Percentiles rank a stretch among this genome's conserved stretches.
Evolutionary conservation across 1,140 invertebrate genomes (phyloP).

Genomic region (Condylostylus longicornis): DNA sequence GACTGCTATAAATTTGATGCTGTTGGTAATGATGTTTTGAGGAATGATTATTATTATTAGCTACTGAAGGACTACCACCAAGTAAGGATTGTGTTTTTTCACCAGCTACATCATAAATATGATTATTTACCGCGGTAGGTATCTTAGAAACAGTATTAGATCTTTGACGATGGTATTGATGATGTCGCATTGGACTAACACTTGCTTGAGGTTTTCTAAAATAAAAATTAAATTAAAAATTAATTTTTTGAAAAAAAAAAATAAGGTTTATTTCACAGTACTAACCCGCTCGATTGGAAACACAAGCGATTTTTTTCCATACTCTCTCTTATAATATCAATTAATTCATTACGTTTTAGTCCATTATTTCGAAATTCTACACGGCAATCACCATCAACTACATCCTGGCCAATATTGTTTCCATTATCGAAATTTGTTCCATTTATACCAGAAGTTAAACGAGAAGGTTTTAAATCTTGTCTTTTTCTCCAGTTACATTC

Average conservation of each 20-base stretch:
- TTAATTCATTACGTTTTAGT: conserved; percentile 62
- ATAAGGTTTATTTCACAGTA: conserved; percentile 2
- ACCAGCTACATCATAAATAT: conserved; percentile 16
- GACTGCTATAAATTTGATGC: conserved; percentile 15
- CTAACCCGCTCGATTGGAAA: conserved; percentile 62
- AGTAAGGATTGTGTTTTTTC: too few species aligned
- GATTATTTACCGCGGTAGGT: conserved; percentile 26
- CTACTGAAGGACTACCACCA: too few species aligned
- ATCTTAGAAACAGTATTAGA: conserved; percentile 32
- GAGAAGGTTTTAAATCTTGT: conserved; percentile 8
- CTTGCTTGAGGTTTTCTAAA: conserved; percentile 32
- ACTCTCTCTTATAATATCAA: conserved; percentile 76
- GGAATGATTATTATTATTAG: conserved; percentile 1
- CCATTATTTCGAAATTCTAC: conserved; percentile 37
- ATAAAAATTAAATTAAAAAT: conserved; percentile 1
- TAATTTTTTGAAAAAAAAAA: conserved; percentile 1
- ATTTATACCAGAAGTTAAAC: too few species aligned
- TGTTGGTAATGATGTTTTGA: conserved; percentile 6
- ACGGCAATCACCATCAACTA: conserved; percentile 3
- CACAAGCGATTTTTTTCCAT: conserved; percentile 81
- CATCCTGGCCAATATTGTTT: not conserved
- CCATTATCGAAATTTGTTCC: too few species aligned
- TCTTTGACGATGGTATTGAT: conserved; percentile 14
- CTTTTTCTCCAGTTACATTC: conserved; percentile 26
- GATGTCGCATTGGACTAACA: conserved; percentile 31